phyloP scores from a whole-genome alignment of 2,888 invertebrate genomes.

The Anarsia innoxiella region DNA sequence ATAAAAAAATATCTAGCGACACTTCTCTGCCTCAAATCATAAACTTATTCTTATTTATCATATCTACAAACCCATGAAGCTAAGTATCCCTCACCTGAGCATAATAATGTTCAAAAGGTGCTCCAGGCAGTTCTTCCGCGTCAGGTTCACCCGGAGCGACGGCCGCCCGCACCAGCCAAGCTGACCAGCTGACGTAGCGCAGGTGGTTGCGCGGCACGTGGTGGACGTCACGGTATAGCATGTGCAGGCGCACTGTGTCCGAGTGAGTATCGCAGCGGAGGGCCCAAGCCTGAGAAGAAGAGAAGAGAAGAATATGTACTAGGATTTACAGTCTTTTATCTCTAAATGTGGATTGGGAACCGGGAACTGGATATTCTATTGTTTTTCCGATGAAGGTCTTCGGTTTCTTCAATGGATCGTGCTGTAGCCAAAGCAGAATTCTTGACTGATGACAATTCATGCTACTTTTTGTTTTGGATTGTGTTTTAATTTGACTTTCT shows the following conservation, averaged over 20 bases:
- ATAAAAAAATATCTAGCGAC: too few species aligned
- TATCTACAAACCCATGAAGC: background rate
- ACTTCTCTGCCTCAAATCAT: too few species aligned
- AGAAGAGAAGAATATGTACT: background rate
- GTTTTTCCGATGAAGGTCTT: too few species aligned
- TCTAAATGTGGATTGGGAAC: too few species aligned
- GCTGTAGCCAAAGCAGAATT: too few species aligned
- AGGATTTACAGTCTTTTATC: too few species aligned
- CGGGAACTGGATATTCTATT: too few species aligned
- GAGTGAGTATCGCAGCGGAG: constrained; percentile 86
- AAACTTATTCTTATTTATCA: too few species aligned
- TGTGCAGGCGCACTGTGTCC: constrained; percentile 82
- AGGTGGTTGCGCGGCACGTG: constrained; percentile 87
- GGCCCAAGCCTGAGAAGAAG: constrained; percentile 78
- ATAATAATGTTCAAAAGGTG: constrained; percentile 86
- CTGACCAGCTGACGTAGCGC: constrained; percentile 81
- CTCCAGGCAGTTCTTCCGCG: constrained; percentile 80
- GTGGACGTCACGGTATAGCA: constrained; percentile 84
- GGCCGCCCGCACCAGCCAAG: constrained; percentile 74
- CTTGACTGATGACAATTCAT: too few species aligned
- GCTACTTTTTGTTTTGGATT: too few species aligned
- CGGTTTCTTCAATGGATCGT: too few species aligned
- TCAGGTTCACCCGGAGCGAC: constrained; percentile 77
- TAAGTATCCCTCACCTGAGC: constrained; percentile 52
- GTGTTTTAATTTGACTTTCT: too few species aligned